These are phyloP conservation scores for Lamprotornis superbus DNA, from an alignment of 2,113 vertebrate species.

Conservation along the genomic window DNA sequence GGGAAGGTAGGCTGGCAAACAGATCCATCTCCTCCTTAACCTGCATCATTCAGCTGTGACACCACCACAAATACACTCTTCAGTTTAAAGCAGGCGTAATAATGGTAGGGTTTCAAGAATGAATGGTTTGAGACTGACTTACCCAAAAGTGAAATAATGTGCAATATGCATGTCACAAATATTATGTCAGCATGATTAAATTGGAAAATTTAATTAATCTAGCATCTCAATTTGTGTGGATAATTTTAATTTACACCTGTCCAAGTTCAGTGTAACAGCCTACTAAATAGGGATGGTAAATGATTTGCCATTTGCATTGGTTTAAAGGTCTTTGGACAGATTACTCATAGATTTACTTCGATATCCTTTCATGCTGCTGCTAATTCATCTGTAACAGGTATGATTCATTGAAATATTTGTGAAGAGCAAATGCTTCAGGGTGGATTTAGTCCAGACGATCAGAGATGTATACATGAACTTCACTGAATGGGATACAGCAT, in stretches of 20 bases:
- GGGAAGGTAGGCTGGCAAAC: background rate
- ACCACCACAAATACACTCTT: background rate
- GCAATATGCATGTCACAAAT: background rate
- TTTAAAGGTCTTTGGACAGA: background rate
- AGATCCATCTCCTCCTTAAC: background rate
- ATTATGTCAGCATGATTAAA: constrained; percentile 11
- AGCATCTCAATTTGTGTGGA: background rate
- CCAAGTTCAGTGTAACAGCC: background rate
- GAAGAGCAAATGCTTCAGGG: background rate
- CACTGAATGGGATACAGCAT: background rate
- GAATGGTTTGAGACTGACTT: background rate
- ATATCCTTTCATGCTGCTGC: background rate
- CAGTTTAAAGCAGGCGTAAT: background rate
- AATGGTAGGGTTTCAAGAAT: background rate
- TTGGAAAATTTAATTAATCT: constrained; percentile 17
- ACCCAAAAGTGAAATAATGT: background rate
- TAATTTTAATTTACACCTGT: background rate
- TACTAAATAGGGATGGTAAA: background rate
- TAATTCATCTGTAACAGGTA: background rate
- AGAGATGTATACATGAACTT: background rate
- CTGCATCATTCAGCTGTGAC: background rate
- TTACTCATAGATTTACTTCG: background rate
- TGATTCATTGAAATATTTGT: background rate
- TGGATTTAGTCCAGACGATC: background rate
- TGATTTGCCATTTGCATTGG: background rate